Evolutionary conservation across 2,113 vertebrate species (phyloP), one percentile per base, ranked within the genome.

Genomic region (Riparia riparia): DNA sequence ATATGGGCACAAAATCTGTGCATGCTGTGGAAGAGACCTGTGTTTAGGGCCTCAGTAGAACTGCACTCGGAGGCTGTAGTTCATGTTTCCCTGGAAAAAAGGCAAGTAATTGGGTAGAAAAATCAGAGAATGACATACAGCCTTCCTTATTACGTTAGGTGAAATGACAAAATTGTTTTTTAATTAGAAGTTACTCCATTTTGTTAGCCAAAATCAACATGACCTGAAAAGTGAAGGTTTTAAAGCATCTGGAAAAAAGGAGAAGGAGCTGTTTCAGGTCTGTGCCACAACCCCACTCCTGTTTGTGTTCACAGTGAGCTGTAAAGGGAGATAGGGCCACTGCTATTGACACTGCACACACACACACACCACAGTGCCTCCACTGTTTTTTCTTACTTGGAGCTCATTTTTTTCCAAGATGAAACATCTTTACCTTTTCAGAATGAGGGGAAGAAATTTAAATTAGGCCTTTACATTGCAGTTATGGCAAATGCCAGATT

Each of bases 41-140:
- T 11, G 21, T 42, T 76, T 47, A 47, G 28, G 22, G 10, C 31
- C 39, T 91, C 17, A 54, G 19, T 37, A 69, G n/a, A 21, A 11
- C 21, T n/a, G 6, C 6, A 14, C 26, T 47, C 10, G 7, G 54
- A 86, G n/a, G n/a, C 86, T 60, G 28, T 21, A n/a, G 10, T 14
- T 8, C 0, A 0, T 68, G 12, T 50, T 90, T 37, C 12, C 7
- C 14, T 82, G 45, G 50, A 34, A 69, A 83, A 37, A n/a, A 49
- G 31, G 20, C 15, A 60, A 76, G 31, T 44, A 44, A 29, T 18
- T 69, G 28, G 7, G 29, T 17, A 51, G n/a, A 69, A 32, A 65
- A 56, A 41, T 61, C 42, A 77, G 72, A 65, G 17, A 77, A 61
- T 57, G 18, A 65, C 26, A 14, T 53, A 41, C 1, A 44, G 5